Evolutionary conservation across 1,140 invertebrate species (phyloP), one percentile per base, ranked within the genome.

Genomic region (Apocrypta bakeri): DNA sequence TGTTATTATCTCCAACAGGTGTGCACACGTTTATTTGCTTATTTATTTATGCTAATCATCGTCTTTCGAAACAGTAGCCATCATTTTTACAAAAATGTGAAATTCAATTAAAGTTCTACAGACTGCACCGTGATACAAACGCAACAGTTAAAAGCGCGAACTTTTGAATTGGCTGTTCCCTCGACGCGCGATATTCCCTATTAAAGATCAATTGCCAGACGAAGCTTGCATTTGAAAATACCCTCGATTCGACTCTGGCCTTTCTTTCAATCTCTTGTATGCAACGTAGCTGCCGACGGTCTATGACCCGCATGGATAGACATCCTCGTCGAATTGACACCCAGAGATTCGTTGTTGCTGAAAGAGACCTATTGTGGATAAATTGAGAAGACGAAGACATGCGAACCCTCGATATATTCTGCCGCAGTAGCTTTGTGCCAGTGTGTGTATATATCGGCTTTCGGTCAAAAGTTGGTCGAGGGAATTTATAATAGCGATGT

Each of bases 301-400:
- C 82, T n/a, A 78, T 81, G 64, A 85, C 90, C 89, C 89, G 88
- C 89, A 90, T 90, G 84, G 79, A 87, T 79, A 83, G 77, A 82
- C 82, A 82, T 87, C 79, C 77, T 78, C 81, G 61, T 69, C 87
- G 84, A 86, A 87, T 81, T 89, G 84, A 90, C 87, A 86, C 84
- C 89, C 85, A 85, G 86, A 84, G 86, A 89, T 87, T 86, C 85
- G 85, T 80, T 86, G 69, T n/a, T 25, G 88, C 88, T 91, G 86
- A 90, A 91, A 90, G 88, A 87, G 87, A 80, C 88, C 71, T 87
- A 91, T 91, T 91, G 90, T 91, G 87, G 89, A 90, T 89, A 89
- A 90, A 91, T 90, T 91, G 90, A 90, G 86, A 86, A 86, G 86
- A 87, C 48, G 27, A 66, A 85, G 87, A 24, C 66, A 25, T n/a